phyloP scores from a whole-genome alignment of 2,888 invertebrate species.

The Cotesia congregata region DNA sequence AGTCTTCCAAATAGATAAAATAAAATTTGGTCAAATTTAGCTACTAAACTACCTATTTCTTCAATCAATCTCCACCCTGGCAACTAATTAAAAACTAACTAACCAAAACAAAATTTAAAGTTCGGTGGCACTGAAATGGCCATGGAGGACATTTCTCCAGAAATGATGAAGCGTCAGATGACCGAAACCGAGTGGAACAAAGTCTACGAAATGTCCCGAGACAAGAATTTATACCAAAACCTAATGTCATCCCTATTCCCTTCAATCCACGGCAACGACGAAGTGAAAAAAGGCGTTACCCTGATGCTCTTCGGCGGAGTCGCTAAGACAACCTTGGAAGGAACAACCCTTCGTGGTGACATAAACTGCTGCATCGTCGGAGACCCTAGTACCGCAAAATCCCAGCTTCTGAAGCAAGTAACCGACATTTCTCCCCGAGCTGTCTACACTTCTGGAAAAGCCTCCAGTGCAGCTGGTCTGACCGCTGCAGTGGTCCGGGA shows the following conservation, averaged over 20 bases:
- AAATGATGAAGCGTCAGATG: slow-evolving; percentile 95
- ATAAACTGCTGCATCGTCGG: slow-evolving; percentile 98
- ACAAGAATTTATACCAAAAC: slow-evolving; percentile 90
- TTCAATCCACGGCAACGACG: slow-evolving; percentile 96
- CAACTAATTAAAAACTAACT: slow-evolving; percentile 16
- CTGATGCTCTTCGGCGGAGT: slow-evolving; percentile 98
- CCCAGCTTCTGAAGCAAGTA: slow-evolving; percentile 95
- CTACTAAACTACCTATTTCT: too few relatives aligned
- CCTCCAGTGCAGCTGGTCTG: slow-evolving; percentile 96
- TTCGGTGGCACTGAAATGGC: slow-evolving; percentile 89
- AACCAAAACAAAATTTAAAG: slow-evolving; percentile 55
- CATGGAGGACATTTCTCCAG: slow-evolving; percentile 90
- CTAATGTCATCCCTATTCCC: slow-evolving; percentile 94
- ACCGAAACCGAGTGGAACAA: slow-evolving; percentile 94
- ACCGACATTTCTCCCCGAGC: slow-evolving; percentile 96
- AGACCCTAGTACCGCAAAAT: slow-evolving; percentile 98
- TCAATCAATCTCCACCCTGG: background rate
- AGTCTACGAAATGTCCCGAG: slow-evolving; percentile 97
- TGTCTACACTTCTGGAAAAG: slow-evolving; percentile 98
- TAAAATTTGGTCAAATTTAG: too few relatives aligned
- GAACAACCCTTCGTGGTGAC: slow-evolving; percentile 94
- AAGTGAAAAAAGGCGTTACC: slow-evolving; percentile 92
- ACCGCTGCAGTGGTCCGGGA: slow-evolving; percentile 99
- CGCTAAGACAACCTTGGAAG: slow-evolving; percentile 92
- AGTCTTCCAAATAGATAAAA: too few relatives aligned